A percentile compares a stretch with the other conserved stretches of the same genome.
phyloP scores from a whole-genome alignment of 2,113 vertebrate species.

The Rana temporaria region DNA sequence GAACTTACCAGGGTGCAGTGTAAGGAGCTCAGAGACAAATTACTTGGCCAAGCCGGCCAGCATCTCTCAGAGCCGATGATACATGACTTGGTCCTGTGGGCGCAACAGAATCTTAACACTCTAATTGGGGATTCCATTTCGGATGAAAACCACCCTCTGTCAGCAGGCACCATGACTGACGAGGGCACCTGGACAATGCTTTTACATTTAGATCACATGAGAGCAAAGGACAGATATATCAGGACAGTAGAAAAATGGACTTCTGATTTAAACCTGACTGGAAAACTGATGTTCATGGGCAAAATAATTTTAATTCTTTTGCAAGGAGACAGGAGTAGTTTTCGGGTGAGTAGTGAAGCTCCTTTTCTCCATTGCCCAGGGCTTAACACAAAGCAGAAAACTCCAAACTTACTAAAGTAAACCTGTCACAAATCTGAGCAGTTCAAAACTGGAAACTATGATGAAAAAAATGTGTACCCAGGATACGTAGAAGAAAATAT shows the following conservation, averaged over 20 bases:
- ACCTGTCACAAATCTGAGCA: no score
- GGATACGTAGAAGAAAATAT: no score
- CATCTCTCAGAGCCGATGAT: conserved; percentile 80
- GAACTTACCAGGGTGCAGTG: conserved; percentile 79
- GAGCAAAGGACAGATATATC: conserved; percentile 81
- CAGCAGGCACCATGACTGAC: conserved; percentile 54
- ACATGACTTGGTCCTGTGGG: conserved; percentile 80
- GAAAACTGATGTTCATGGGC: conserved; percentile 83
- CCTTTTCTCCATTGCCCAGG: conserved; percentile 1
- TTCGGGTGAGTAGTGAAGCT: conserved; percentile 75
- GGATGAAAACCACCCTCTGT: conserved; percentile 56
- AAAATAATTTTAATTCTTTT: conserved; percentile 85
- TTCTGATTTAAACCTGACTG: conserved; percentile 76
- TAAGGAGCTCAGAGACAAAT: conserved; percentile 66
- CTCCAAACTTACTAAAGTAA: no score
- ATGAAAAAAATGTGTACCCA: no score
- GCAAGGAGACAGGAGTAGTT: conserved; percentile 78
- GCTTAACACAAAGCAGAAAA: no score
- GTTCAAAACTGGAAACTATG: no score
- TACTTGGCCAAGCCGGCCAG: conserved; percentile 74
- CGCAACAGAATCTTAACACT: conserved; percentile 74
- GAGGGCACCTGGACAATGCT: conserved; percentile 72
- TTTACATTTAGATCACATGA: conserved; percentile 88
- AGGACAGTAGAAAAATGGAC: conserved; percentile 83
- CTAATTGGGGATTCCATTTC: conserved; percentile 61